phyloP scores from a whole-genome alignment of 2,113 vertebrate species.

The Eubucco bourcierii region DNA sequence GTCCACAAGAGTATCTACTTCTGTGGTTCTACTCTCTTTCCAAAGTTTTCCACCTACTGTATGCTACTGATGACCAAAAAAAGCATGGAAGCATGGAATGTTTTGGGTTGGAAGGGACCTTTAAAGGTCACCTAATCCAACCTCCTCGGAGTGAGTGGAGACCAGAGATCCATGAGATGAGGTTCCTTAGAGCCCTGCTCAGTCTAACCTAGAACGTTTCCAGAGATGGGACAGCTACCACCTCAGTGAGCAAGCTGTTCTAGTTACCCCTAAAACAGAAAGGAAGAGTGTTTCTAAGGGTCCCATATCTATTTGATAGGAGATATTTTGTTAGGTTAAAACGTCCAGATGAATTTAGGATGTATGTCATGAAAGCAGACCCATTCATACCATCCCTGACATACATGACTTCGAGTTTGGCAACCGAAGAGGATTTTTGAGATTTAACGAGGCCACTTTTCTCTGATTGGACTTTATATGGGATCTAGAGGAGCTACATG shows the following conservation, averaged over 20 bases:
- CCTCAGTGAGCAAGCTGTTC: neutral
- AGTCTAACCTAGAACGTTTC: neutral
- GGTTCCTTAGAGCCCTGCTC: neutral
- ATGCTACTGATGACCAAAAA: neutral
- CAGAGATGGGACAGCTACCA: neutral
- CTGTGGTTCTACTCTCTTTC: neutral
- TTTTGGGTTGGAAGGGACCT: neutral
- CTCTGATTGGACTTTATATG: neutral
- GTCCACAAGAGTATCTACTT: neutral
- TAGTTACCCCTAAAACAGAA: neutral
- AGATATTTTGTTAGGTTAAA: neutral
- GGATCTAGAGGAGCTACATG: neutral
- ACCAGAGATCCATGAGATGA: neutral
- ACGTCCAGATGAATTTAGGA: neutral
- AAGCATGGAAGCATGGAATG: no score
- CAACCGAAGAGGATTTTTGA: neutral
- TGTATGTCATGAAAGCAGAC: neutral
- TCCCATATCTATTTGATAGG: neutral
- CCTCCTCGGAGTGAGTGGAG: neutral
- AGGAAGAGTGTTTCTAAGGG: neutral
- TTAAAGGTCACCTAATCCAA: neutral
- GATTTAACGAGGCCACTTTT: neutral
- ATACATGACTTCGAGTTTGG: neutral
- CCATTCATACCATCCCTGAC: neutral
- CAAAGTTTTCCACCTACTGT: neutral